Conservation (phyloP, 2,113 vertebrate genomes). For the Myodes glareolus region DNA sequence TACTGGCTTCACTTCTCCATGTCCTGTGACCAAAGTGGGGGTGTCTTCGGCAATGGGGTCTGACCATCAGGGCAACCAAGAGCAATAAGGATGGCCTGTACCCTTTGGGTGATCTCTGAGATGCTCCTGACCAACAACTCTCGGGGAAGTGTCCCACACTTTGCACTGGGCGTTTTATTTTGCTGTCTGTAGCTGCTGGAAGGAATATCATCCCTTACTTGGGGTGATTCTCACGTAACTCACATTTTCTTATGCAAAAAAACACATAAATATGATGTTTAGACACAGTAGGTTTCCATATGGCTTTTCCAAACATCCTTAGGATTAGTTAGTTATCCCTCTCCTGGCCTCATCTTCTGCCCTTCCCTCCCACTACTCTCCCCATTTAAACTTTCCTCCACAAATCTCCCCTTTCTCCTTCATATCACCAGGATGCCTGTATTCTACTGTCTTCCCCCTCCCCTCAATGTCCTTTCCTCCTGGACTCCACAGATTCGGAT, state of each 20-base stretch:
- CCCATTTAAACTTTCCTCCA: background rate
- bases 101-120: background rate
- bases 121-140: background rate
- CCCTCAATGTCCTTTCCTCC: background rate
- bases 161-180: background rate
- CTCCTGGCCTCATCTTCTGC: too few species aligned
- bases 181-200: background rate
- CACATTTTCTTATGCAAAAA: background rate
- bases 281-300: background rate
- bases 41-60: background rate
- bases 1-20: too few species aligned
- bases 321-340: background rate
- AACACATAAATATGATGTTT: background rate
- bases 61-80: background rate
- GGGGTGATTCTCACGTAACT: background rate
- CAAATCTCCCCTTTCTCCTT: background rate
- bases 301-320: background rate
- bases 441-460: too few species aligned
- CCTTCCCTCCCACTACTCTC: too few species aligned
- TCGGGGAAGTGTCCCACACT: background rate
- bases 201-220: too few species aligned
- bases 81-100: too few species aligned
- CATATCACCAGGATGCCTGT: too few species aligned
- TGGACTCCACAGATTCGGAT: background rate
- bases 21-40: background rate